Base-by-base conservation (phyloP, 2,888 invertebrate species). In the Conomelus anceps region DNA sequence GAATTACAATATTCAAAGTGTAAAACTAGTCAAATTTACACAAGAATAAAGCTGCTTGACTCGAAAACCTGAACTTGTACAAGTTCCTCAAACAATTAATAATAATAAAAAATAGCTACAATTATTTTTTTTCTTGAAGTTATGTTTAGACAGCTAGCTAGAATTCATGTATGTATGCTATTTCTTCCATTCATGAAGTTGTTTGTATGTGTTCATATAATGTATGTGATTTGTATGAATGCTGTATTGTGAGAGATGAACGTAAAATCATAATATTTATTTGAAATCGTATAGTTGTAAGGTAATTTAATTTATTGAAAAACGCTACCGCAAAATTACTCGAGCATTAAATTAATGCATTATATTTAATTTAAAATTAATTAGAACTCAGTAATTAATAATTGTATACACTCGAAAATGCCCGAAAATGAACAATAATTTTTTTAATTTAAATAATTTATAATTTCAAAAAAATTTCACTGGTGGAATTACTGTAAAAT, bases 11-110 rank as follows among this genome's bases (percentile, higher is more conserved):
- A 63, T 63, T 63, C 63, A n/a, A 63, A 63, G 86, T 86, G 86
- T 86, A 86, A 86, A 86, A 26, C 86, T 86, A 86, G 86, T 86
- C 86, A 86, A 17, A 26, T 86, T 86, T 86, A 86, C 86, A 86
- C 86, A 86, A 86, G 22, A 85, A 63, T 63, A 63, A 34, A 63
- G n/a, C 63, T 63, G 63, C 63, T 63, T 63, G 63, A 63, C 63
- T n/a, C n/a, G 63, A n/a, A 34, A 11, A 17, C 13, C 11, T n/a
- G n/a, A 63, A 63, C 63, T 17, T 34, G 34, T 34, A 34, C n/a
- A 34, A 17, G 63, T 63, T 63, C 63, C 3, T 4, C n/a, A 7
- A 63, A 63, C 63, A 63, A n/a, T 63, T 34, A 17, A 34, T 9
- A n/a, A 13, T 1, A 63, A 63, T 4, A 20, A n/a, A n/a, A 63